Evolutionary conservation across 2,113 vertebrate species (phyloP).

Genomic region (Ptychochromis oligacanthus): DNA sequence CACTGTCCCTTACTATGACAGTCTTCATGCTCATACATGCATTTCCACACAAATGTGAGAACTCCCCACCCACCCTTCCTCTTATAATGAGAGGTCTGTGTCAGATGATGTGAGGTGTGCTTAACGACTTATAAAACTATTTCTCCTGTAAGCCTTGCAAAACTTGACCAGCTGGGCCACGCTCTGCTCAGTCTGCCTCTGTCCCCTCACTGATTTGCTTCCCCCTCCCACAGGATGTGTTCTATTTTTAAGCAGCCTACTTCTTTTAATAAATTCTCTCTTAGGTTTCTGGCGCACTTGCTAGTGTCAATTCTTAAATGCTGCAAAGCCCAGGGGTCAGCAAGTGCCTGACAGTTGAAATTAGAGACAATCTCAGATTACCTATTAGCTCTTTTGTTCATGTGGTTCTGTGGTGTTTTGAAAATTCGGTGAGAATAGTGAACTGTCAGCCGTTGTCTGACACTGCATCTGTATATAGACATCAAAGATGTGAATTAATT

Average conservation of each 20-base stretch:
- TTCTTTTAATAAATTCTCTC: constrained; percentile 79
- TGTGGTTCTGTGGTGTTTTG: background rate
- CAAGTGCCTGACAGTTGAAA: constrained; percentile 16
- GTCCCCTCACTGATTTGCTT: constrained; percentile 62
- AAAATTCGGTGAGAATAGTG: constrained; percentile 19
- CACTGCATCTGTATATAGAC: constrained; percentile 15
- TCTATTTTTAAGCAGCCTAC: constrained; percentile 84
- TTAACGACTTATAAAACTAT: constrained; percentile 3
- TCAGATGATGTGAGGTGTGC: constrained; percentile 23
- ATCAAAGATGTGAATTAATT: constrained; percentile 28
- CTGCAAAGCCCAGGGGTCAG: constrained; percentile 39
- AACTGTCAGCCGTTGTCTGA: constrained; percentile 16
- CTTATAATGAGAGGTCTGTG: background rate
- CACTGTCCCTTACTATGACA: constrained; percentile 20
- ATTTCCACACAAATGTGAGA: background rate
- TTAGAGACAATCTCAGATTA: background rate
- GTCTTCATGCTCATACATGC: background rate
- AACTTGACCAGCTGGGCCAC: constrained; percentile 59
- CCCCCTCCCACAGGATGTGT: constrained; percentile 69
- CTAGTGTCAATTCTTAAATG: constrained; percentile 44
- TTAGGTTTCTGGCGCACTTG: constrained; percentile 70
- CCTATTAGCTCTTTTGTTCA: constrained; percentile 14
- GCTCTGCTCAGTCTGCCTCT: constrained; percentile 44
- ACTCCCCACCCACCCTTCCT: background rate
- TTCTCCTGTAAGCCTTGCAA: constrained; percentile 23